Evolutionary conservation across 2,113 vertebrate genomes (phyloP).

Genomic region (Megaptera novaeangliae): DNA sequence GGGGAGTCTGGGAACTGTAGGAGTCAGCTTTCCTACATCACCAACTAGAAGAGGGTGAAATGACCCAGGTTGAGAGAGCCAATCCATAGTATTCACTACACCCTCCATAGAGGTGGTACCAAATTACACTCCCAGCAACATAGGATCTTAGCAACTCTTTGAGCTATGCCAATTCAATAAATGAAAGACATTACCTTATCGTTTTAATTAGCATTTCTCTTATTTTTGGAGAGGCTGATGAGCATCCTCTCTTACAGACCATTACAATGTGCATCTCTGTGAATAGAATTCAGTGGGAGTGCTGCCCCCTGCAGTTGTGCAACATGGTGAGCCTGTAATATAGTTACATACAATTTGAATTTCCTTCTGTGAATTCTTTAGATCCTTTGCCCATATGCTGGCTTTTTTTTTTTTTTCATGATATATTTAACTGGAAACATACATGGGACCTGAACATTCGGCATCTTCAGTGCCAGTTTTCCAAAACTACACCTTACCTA

Average conservation of each 20-base stretch:
- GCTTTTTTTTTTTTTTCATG: no score
- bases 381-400: background rate
- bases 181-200: background rate
- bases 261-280: background rate
- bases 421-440: slow-evolving; percentile 28
- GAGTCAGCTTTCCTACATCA: background rate
- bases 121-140: background rate
- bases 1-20: background rate
- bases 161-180: background rate
- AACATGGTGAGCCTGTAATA: background rate
- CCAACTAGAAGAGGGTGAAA: background rate
- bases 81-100: background rate
- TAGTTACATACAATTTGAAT: background rate
- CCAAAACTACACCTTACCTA: background rate
- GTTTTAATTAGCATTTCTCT: background rate
- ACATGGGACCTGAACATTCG: background rate
- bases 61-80: background rate
- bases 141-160: background rate
- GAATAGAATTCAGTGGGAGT: background rate
- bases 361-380: slow-evolving; percentile 2
- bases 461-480: background rate
- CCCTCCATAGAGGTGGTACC: background rate
- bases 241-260: background rate
- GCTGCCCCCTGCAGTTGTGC: background rate
- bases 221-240: background rate